phyloP scores from a whole-genome alignment of 2,797 vertebrate species.

The Microtus obscurus region DNA sequence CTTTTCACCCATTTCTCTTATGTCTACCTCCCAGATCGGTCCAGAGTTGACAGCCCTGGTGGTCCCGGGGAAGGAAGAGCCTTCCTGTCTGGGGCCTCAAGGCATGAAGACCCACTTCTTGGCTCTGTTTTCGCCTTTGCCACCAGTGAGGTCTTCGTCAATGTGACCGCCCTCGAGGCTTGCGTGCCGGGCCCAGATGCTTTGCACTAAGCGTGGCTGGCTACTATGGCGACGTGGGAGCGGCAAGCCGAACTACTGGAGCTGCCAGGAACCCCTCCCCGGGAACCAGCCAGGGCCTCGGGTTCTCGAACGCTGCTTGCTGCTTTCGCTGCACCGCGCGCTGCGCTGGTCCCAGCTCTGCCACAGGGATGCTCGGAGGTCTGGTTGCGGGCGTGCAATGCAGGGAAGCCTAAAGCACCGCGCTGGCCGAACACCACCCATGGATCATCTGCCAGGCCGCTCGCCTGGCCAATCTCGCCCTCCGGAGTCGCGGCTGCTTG shows the following conservation, averaged over 20 bases:
- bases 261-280: neutral
- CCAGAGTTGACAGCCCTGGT: neutral
- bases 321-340: slow-evolving; percentile 89
- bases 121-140: slow-evolving; percentile 90
- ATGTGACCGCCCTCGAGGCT: slow-evolving; percentile 87
- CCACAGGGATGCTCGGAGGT: slow-evolving; percentile 75
- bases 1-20: neutral
- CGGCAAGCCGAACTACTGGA: slow-evolving; percentile 83
- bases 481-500: slow-evolving; percentile 88
- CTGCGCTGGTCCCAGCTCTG: slow-evolving; percentile 91
- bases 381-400: slow-evolving; percentile 89
- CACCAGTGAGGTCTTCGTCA: slow-evolving; percentile 89
- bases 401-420: slow-evolving; percentile 89
- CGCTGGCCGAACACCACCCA: slow-evolving; percentile 90
- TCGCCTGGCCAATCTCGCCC: slow-evolving; percentile 89
- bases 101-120: slow-evolving; percentile 85
- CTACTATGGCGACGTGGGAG: slow-evolving; percentile 90
- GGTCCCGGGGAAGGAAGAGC: neutral
- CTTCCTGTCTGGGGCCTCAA: slow-evolving; percentile 85
- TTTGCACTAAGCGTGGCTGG: slow-evolving; percentile 86
- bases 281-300: slow-evolving; percentile 71
- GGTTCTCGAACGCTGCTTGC: slow-evolving; percentile 90
- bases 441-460: slow-evolving; percentile 91
- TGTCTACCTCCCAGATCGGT: neutral
- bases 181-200: slow-evolving; percentile 75